Percentiles rank a stretch among this genome's conserved stretches.
phyloP scores from a whole-genome alignment of 2,888 invertebrate genomes.

The Scelioninae gen. 1 region DNA sequence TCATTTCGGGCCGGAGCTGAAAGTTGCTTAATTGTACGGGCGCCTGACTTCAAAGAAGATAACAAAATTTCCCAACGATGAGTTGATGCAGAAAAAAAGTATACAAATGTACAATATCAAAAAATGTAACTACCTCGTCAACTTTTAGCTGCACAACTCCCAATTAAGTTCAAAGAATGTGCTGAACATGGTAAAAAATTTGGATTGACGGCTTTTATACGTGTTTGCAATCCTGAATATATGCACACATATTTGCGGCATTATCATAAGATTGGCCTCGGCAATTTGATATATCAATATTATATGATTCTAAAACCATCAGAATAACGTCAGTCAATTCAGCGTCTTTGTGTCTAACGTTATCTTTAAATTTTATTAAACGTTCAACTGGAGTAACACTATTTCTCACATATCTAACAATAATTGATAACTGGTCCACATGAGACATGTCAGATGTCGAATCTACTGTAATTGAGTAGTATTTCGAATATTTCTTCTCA shows the following conservation, averaged over 20 bases:
- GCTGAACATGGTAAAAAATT: constrained; percentile 73
- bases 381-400: too few relatives aligned
- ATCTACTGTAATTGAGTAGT: too few relatives aligned
- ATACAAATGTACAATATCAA: constrained; percentile 71
- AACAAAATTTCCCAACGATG: constrained; percentile 26
- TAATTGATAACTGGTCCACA: too few relatives aligned
- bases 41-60: background rate
- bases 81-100: constrained; percentile 67
- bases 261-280: constrained; percentile 47
- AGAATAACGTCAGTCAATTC: too few relatives aligned
- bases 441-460: too few relatives aligned
- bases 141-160: constrained; percentile 71
- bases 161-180: constrained; percentile 74
- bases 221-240: constrained; percentile 70
- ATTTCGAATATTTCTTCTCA: too few relatives aligned
- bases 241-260: constrained; percentile 38
- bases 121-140: constrained; percentile 71
- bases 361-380: too few relatives aligned
- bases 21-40: constrained; percentile 22
- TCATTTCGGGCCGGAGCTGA: constrained; percentile 28
- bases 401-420: too few relatives aligned
- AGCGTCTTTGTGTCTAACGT: too few relatives aligned
- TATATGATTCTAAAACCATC: too few relatives aligned
- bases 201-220: constrained; percentile 72
- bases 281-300: constrained; percentile 15